A percentile compares a stretch with the other conserved stretches of the same genome.
Conservation (phyloP, 2,888 invertebrate species). For the Drosophila gaucha region DNA sequence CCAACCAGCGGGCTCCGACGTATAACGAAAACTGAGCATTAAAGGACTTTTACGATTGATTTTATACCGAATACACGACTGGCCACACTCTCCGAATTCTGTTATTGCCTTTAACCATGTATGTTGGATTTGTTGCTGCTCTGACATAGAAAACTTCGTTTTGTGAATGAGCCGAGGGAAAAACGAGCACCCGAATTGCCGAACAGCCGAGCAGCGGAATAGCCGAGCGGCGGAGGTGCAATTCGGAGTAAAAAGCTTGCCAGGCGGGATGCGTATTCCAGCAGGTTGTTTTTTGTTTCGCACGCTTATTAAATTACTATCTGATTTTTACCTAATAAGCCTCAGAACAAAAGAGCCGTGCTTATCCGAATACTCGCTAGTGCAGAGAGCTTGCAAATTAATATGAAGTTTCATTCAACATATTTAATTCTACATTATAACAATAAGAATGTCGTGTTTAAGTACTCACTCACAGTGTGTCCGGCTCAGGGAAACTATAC, state of each 20-base stretch:
- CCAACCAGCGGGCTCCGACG: constrained; percentile 63
- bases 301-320: constrained; percentile 43
- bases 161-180: constrained; percentile 39
- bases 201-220: background rate
- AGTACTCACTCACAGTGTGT: too few species aligned
- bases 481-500: too few species aligned
- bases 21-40: constrained; percentile 78
- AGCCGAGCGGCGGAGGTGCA: background rate
- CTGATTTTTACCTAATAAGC: constrained; percentile 33
- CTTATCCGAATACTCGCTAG: background rate
- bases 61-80: constrained; percentile 74
- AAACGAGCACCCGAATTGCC: constrained; percentile 39
- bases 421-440: background rate
- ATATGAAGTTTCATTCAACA: background rate
- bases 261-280: constrained; percentile 54
- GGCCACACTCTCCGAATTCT: constrained; percentile 28
- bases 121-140: constrained; percentile 17
- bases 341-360: background rate
- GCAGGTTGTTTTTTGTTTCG: constrained; percentile 72
- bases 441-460: too few species aligned
- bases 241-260: constrained; percentile 56
- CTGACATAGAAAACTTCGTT: constrained; percentile 71
- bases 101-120: constrained; percentile 17
- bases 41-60: constrained; percentile 81
- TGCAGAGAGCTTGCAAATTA: background rate